Base-by-base conservation (phyloP, 2,113 vertebrate species). In the Lepidothrix coronata region DNA sequence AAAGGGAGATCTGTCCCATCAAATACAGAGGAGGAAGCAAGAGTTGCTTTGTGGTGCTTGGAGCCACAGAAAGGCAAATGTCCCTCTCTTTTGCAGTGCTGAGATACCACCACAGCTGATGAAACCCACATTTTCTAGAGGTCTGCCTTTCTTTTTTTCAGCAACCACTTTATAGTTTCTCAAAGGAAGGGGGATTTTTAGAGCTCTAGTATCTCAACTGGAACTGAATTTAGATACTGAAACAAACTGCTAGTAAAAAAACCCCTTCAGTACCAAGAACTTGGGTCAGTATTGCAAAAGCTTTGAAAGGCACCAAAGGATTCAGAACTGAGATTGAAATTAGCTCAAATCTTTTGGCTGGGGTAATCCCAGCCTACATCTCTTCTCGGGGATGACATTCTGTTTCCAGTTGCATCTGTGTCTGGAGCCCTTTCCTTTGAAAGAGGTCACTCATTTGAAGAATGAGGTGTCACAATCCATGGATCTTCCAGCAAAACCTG, bases 381-480 rank as follows among this genome's bases (percentile, higher is more conserved):
- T 93, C 86, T 92, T 77, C 54, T 31, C 35, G 78, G 68, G 71
- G 82, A 80, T 89, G 72, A 66, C 33, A 52, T 23, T 46, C 23
- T 62, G 51, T 37, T 92, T 95, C 54, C 72, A 94, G 87, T 81
- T 85, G 61, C 44, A 71, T 85, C 25, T 92, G 58, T 54, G 77
- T 90, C 72, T 84, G 58, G 80, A 94, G 83, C 48, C 67, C 43
- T 85, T 85, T 95, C 43, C 85, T 97, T 96, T 96, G 85, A 93
- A 96, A 90, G 78, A 19, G 52, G 71, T n/a, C 39, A 15, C 41
- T 30, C 10, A 21, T 85, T 74, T 93, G 90, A 96, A 96, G 89
- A 54, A 88, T 12, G 55, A 70, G 30, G 52, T 73, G 80, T 86
- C 39, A 72, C 62, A 91, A 85, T 86, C 85, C 22, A 4, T 8